Evolutionary conservation across 1,140 invertebrate species (phyloP).

Genomic region (Lordiphosa collinella): DNA sequence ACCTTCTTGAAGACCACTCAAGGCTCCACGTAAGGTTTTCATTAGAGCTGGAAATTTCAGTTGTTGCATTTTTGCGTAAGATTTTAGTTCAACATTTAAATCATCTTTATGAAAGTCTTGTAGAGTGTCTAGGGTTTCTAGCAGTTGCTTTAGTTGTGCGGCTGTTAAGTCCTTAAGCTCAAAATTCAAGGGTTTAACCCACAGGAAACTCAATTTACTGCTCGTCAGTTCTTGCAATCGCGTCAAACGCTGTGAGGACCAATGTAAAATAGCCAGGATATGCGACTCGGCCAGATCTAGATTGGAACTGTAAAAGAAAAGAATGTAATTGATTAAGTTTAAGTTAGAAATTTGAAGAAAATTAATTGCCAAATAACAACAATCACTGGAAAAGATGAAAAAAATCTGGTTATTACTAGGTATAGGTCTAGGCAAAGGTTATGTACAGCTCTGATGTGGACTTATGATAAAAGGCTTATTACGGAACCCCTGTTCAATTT

Average conservation of each 20-base stretch:
- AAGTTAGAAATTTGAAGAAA: no score
- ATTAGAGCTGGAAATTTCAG: conserved; percentile 86
- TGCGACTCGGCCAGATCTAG: conserved; percentile 84
- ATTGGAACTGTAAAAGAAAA: conserved; percentile 57
- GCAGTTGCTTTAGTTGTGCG: conserved; percentile 62
- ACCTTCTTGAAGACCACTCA: conserved; percentile 90
- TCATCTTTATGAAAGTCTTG: conserved; percentile 81
- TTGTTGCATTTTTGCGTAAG: conserved; percentile 82
- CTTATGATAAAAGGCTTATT: no score
- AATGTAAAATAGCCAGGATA: conserved; percentile 83
- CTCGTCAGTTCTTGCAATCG: conserved; percentile 85
- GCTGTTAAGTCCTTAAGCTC: conserved; percentile 34
- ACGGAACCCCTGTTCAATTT: no score
- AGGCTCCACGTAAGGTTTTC: conserved; percentile 84
- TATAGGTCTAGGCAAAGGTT: no score
- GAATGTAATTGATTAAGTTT: no score
- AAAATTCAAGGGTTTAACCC: conserved; percentile 83
- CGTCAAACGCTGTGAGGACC: conserved; percentile 85
- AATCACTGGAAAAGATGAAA: no score
- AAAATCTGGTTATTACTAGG: no score
- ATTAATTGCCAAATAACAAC: no score
- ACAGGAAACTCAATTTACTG: conserved; percentile 86
- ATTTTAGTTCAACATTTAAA: conserved; percentile 82
- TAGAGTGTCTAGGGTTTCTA: conserved; percentile 39
- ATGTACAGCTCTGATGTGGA: no score